Conservation (phyloP, 2,797 vertebrate genomes). For the Arctocebus calabarensis region DNA sequence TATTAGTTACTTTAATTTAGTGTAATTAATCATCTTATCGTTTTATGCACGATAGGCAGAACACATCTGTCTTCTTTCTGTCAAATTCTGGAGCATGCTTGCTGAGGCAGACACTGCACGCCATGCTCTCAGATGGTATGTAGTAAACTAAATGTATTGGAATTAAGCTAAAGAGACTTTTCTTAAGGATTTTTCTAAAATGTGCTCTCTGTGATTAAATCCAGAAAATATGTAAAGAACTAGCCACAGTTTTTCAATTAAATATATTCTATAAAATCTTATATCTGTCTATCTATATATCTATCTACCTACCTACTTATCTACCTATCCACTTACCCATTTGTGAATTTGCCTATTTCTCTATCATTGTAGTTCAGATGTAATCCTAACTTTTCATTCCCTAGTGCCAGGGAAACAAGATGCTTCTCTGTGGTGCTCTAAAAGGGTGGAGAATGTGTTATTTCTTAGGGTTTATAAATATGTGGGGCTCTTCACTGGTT, state of each 20-base stretch:
- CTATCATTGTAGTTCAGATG: background rate
- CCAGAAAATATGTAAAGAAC: background rate
- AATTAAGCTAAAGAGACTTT: slow-evolving; percentile 35
- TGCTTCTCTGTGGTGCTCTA: background rate
- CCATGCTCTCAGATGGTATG: background rate
- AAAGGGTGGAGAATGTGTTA: background rate
- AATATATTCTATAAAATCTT: background rate
- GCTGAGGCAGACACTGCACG: background rate
- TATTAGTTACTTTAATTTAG: slow-evolving; percentile 44
- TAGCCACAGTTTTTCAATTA: background rate
- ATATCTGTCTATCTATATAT: too few relatives aligned
- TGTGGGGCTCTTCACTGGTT: background rate
- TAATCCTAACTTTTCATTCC: background rate
- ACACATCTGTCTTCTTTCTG: background rate
- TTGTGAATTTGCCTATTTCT: too few relatives aligned
- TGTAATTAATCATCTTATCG: background rate
- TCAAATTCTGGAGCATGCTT: background rate
- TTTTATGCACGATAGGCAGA: background rate
- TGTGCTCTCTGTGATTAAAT: background rate
- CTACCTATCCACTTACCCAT: background rate
- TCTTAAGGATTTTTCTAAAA: slow-evolving; percentile 29
- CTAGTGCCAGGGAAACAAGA: background rate
- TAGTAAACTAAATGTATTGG: slow-evolving; percentile 13
- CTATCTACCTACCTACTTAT: background rate
- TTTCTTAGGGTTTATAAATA: background rate